These are phyloP conservation scores for Urocyon cinereoargenteus DNA, from an alignment of 2,797 vertebrate species.

Conservation along the genomic window DNA sequence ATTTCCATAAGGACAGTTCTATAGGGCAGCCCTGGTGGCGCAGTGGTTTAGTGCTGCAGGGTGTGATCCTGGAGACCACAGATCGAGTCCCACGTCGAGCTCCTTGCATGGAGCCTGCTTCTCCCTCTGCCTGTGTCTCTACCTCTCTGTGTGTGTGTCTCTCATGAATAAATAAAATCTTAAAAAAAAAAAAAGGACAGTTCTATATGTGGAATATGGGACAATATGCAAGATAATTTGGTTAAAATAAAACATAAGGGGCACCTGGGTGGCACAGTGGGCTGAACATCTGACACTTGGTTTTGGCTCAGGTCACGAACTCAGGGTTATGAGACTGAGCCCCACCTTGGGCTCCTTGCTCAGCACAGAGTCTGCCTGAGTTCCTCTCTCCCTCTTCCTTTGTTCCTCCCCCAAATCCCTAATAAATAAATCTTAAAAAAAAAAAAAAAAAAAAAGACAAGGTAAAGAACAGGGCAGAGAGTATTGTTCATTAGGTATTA, in stretches of 20 bases:
- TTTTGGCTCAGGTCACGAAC: neutral
- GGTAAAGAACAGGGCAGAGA: neutral
- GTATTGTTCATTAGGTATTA: neutral
- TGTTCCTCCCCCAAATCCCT: neutral
- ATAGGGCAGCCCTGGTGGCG: neutral
- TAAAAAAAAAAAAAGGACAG: neutral
- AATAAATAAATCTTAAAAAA: neutral
- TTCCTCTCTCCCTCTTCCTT: neutral
- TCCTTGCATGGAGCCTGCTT: too few species aligned
- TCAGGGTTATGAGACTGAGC: neutral
- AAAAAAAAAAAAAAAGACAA: neutral
- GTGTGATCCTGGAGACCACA: too few species aligned
- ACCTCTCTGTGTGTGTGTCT: too few species aligned
- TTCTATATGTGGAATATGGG: neutral
- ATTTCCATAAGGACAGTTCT: neutral
- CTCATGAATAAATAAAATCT: too few species aligned
- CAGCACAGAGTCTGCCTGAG: neutral
- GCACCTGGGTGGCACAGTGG: neutral
- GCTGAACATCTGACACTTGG: neutral
- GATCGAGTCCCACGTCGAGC: too few species aligned
- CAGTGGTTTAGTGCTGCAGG: too few species aligned
- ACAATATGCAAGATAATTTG: slow-evolving; percentile 13
- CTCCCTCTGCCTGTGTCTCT: too few species aligned
- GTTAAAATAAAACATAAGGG: neutral
- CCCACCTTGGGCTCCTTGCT: neutral